Conservation (phyloP, 2,797 vertebrate genomes). For the Gymnoscopelus braueri region DNA sequence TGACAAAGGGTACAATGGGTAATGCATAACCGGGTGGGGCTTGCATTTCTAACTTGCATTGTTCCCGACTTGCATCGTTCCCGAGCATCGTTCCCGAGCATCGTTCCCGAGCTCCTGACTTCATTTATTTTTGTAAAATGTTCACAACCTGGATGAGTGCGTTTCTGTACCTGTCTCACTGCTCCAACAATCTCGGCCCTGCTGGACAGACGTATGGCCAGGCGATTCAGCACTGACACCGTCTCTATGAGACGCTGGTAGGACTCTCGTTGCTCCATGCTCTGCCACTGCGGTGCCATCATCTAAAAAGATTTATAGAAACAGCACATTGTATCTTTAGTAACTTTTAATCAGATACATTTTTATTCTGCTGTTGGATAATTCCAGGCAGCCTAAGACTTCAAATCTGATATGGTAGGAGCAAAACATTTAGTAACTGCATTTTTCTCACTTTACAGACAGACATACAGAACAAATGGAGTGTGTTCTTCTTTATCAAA, state of each 20-base stretch:
- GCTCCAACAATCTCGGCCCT: conserved; percentile 95
- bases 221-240: conserved; percentile 86
- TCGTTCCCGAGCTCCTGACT: too few species aligned
- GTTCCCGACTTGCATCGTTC: too few species aligned
- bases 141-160: neutral
- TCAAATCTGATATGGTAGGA: conserved; percentile 15
- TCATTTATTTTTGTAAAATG: too few species aligned
- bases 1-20: too few species aligned
- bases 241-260: conserved; percentile 94
- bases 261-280: conserved; percentile 91
- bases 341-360: conserved; percentile 19
- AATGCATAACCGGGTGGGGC: too few species aligned
- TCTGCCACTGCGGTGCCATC: conserved; percentile 90
- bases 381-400: conserved; percentile 51
- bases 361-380: conserved; percentile 46
- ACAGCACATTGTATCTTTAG: conserved; percentile 6
- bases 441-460: too few species aligned
- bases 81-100: too few species aligned
- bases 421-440: too few species aligned
- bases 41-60: too few species aligned
- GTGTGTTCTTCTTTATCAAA: conserved; percentile 22
- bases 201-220: conserved; percentile 93
- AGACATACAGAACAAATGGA: neutral
- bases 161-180: conserved; percentile 87
- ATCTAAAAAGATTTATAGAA: conserved; percentile 74